Evolutionary conservation across 1,140 invertebrate genomes (phyloP).

Genomic region (Drosophila triauraria): DNA sequence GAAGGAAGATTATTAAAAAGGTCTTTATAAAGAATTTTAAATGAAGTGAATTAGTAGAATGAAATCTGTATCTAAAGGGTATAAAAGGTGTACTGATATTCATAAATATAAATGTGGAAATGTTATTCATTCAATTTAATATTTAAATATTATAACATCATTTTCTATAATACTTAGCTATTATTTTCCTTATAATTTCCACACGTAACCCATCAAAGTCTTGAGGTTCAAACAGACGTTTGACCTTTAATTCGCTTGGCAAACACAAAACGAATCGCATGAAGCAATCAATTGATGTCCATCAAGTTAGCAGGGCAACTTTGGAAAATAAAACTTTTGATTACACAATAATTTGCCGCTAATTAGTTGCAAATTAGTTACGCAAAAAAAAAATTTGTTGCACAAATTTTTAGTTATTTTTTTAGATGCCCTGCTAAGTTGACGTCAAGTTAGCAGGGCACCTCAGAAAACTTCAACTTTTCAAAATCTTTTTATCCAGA

Average conservation of each 20-base stretch:
- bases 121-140: too few relatives aligned
- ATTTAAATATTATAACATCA: too few relatives aligned
- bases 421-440: too few relatives aligned
- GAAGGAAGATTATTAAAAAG: constrained; percentile 4
- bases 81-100: background rate
- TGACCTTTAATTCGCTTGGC: constrained; percentile 23
- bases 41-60: background rate
- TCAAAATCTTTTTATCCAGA: too few relatives aligned
- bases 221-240: constrained; percentile 7
- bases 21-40: background rate
- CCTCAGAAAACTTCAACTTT: too few relatives aligned
- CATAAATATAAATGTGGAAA: background rate
- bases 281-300: constrained; percentile 46
- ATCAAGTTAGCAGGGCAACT: too few relatives aligned
- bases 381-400: too few relatives aligned
- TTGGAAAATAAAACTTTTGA: too few relatives aligned
- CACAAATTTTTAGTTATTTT: too few relatives aligned
- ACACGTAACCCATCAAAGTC: background rate
- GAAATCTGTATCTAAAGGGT: background rate
- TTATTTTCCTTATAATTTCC: background rate
- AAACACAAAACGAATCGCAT: constrained; percentile 31
- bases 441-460: too few relatives aligned
- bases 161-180: background rate
- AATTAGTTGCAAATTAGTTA: too few relatives aligned
- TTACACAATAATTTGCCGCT: too few relatives aligned